These are phyloP conservation scores for Carollia perspicillata DNA, from an alignment of 2,113 vertebrate species.

Conservation along the genomic window DNA sequence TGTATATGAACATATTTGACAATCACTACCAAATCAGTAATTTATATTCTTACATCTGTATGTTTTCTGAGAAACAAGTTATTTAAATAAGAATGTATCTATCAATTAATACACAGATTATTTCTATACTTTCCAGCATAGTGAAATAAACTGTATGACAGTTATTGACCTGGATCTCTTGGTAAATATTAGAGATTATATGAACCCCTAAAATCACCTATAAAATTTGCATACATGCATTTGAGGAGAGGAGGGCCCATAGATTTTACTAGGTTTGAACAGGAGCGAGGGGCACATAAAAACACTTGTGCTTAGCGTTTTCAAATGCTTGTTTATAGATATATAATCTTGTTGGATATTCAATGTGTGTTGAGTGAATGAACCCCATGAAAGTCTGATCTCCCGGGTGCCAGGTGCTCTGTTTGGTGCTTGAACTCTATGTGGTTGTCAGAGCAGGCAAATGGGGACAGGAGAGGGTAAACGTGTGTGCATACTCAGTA, in stretches of 20 bases:
- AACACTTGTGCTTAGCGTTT: background rate
- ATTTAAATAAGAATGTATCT: background rate
- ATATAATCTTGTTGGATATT: background rate
- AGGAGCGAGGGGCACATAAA: background rate
- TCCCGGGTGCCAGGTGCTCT: background rate
- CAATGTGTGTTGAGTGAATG: background rate
- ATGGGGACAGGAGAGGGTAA: background rate
- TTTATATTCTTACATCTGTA: background rate
- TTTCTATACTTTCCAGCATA: background rate
- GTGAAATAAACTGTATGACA: background rate
- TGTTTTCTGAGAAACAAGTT: background rate
- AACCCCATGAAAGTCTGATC: background rate
- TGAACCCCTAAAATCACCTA: background rate
- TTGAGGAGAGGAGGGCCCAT: background rate
- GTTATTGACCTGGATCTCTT: background rate
- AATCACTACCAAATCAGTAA: background rate
- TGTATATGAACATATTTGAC: background rate
- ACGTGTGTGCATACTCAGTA: background rate
- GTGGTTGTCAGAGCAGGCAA: background rate
- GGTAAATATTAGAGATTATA: background rate
- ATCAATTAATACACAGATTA: background rate
- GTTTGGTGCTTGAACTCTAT: background rate
- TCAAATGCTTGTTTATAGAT: background rate
- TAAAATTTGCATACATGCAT: background rate
- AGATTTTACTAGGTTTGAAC: background rate